A percentile compares a stretch with the other conserved stretches of the same genome.
These are phyloP conservation scores for Theonella swinhoei DNA, from an alignment of 37 sponge, comb jelly and placozoan genomes.

Conservation along the genomic window DNA sequence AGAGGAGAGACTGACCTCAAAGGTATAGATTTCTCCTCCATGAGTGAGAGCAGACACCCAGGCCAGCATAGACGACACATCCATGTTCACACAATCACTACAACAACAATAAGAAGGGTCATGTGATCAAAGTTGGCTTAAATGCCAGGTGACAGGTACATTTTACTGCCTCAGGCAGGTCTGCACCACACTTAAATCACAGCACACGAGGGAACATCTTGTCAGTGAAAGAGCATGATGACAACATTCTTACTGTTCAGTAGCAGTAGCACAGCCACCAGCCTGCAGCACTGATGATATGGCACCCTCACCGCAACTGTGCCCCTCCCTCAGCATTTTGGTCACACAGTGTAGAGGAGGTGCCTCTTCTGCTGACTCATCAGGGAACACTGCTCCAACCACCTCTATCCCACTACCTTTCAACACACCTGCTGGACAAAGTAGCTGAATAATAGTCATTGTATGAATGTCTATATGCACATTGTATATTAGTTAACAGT, in stretches of 20 bases:
- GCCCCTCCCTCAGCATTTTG: neutral
- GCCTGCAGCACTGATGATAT: too few species aligned
- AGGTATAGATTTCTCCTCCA: conserved; percentile 8
- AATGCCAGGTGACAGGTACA: neutral
- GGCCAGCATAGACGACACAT: conserved; percentile 65
- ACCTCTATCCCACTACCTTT: conserved; percentile 3
- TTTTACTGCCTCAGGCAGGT: too few species aligned
- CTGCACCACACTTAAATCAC: too few species aligned
- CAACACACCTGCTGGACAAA: conserved; percentile 7
- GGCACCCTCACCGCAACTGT: too few species aligned
- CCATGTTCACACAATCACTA: conserved; percentile 40
- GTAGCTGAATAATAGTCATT: neutral
- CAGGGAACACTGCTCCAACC: conserved; percentile 36
- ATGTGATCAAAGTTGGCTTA: neutral
- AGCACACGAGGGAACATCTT: too few species aligned
- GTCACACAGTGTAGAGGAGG: conserved; percentile 21
- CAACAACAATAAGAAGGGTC: neutral
- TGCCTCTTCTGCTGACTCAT: conserved; percentile 20
- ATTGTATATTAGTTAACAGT: too few species aligned
- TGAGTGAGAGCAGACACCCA: conserved; percentile 64
- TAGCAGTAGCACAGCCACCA: too few species aligned
- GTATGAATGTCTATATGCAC: too few species aligned
- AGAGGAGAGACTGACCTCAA: conserved; percentile 14
- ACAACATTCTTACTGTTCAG: too few species aligned
- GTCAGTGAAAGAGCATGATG: too few species aligned